Evolutionary conservation across 2,888 invertebrate species (phyloP).

Genomic region (Apodemia mormo): DNA sequence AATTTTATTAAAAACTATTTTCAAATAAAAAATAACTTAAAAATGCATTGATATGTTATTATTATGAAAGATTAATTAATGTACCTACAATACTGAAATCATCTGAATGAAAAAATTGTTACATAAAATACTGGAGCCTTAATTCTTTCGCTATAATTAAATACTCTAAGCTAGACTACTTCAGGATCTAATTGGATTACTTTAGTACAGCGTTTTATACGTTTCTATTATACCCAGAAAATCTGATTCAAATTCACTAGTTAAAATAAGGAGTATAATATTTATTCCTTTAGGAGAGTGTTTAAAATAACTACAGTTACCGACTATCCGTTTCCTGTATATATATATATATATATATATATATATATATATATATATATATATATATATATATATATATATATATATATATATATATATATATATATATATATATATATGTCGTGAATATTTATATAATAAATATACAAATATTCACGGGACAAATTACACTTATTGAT

Average conservation of each 20-base stretch:
- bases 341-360: too few species aligned
- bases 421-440: too few species aligned
- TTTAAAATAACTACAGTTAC: neutral
- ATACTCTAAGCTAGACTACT: slow-evolving; percentile 10
- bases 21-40: neutral
- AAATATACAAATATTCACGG: too few species aligned
- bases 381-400: too few species aligned
- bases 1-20: too few species aligned
- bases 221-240: neutral
- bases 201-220: slow-evolving; percentile 8
- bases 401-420: too few species aligned
- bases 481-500: too few species aligned
- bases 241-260: neutral
- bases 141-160: slow-evolving; percentile 7
- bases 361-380: too few species aligned
- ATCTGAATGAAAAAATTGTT: slow-evolving; percentile 3
- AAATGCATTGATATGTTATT: neutral
- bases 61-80: neutral
- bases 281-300: neutral
- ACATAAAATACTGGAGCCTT: slow-evolving; percentile 9
- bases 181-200: slow-evolving; percentile 16
- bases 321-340: too few species aligned
- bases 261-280: neutral
- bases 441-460: too few species aligned
- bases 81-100: neutral